These are phyloP conservation scores for Xyrauchen texanus DNA, from an alignment of 2,113 vertebrate species.

Conservation along the genomic window DNA sequence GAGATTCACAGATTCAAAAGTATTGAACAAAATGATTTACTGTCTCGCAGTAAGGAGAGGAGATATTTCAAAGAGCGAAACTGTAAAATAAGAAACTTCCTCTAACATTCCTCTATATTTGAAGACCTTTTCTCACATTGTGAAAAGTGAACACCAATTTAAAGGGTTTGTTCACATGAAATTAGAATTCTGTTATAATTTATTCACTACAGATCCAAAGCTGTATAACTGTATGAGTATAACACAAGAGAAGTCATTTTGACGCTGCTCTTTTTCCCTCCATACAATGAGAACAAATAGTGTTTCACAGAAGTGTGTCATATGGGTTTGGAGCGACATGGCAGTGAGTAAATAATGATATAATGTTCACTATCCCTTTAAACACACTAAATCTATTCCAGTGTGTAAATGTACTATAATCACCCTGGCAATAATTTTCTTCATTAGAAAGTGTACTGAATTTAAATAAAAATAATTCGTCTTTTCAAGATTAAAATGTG, in stretches of 20 bases:
- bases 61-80: background rate
- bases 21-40: background rate
- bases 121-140: background rate
- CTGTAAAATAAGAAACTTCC: background rate
- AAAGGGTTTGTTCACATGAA: too few species aligned
- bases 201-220: too few species aligned
- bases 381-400: background rate
- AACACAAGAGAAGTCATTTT: too few species aligned
- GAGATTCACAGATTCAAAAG: background rate
- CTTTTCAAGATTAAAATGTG: background rate
- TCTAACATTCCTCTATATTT: background rate
- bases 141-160: background rate
- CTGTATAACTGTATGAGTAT: too few species aligned
- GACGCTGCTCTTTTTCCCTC: too few species aligned
- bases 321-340: too few species aligned
- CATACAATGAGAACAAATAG: too few species aligned
- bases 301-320: too few species aligned
- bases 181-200: too few species aligned
- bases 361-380: background rate
- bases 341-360: too few species aligned
- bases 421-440: too few species aligned
- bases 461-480: background rate
- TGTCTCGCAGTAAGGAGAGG: conserved; percentile 4
- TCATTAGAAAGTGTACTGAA: too few species aligned
- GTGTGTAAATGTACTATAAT: background rate